Evolutionary conservation across 2,113 vertebrate genomes (phyloP), one percentile per base, ranked within the genome.

Genomic region (Pyrgilauda ruficollis): DNA sequence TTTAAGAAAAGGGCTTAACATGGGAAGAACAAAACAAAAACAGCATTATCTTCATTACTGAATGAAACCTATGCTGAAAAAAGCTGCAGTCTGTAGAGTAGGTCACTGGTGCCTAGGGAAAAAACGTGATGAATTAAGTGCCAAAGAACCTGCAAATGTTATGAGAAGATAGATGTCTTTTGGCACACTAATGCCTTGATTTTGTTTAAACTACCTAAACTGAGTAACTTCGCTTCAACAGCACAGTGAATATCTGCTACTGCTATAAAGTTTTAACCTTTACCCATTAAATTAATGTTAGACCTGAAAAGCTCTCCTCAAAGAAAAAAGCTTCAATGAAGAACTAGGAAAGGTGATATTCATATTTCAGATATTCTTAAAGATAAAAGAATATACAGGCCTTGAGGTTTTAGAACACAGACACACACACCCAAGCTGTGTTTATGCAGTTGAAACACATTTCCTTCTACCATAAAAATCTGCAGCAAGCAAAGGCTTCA

Each of bases 201-300:
- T 95, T 93, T 91, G 81, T 90, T 94, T 89, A 76, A 94, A 90
- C 73, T 56, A 89, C 41, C 49, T 91, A 27, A 94, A 95, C 74
- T 61, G 77, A 89, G 58, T 87, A 89, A 94, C 66, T 79, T 68
- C 61, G 19, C 81, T 95, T 91, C 66, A 90, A 49, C 9, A 94
- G 62, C 49, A 84, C 31, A 82, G 49, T 62, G 66, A 95, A 46
- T 66, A 93, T 87, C 52, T 89, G 66, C 74, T 84, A 30, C 52
- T 89, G 66, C 74, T 84, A 30, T 13, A 6, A 61, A 59, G 44
- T 52, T 92, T 87, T 75, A 96, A 92, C 79, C 62, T 93, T 86
- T 77, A 79, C 43, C 11, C 23, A 59, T 73, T 88, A 72, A 66
- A 85, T 87, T 91, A 77, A 89, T 39, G 39, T 39, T 86, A 90